phyloP scores from a whole-genome alignment of 2,113 vertebrate species.

The Desmodus rotundus region DNA sequence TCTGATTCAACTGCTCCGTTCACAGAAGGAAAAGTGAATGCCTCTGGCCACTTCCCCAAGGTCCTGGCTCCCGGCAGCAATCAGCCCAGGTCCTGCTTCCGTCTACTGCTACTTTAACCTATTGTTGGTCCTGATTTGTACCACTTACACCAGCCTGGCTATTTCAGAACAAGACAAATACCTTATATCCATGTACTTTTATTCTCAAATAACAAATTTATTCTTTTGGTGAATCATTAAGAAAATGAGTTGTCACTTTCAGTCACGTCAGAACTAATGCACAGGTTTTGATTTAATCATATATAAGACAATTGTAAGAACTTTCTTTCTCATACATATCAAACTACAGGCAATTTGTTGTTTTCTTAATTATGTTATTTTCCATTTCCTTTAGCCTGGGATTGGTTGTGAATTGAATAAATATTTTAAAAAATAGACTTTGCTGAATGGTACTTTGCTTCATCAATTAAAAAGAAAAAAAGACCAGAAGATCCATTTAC shows the following conservation, averaged over 20 bases:
- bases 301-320: background rate
- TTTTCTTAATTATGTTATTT: conserved; percentile 7
- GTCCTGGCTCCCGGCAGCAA: background rate
- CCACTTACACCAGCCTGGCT: background rate
- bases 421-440: conserved; percentile 40
- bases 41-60: background rate
- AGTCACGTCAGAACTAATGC: background rate
- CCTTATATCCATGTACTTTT: background rate
- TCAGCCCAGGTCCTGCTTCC: background rate
- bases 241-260: background rate
- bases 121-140: too few relatives aligned
- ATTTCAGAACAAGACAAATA: background rate
- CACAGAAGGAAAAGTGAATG: background rate
- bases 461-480: conserved; percentile 33
- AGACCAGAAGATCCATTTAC: background rate
- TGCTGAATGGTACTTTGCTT: conserved; percentile 39
- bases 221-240: background rate
- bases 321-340: background rate
- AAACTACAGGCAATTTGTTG: background rate
- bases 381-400: conserved; percentile 40
- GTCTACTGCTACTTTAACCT: background rate
- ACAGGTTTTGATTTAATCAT: background rate
- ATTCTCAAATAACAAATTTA: background rate
- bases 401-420: conserved; percentile 49
- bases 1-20: background rate